Base-by-base conservation (phyloP, 1,140 invertebrate species). In the Formica exsecta region DNA sequence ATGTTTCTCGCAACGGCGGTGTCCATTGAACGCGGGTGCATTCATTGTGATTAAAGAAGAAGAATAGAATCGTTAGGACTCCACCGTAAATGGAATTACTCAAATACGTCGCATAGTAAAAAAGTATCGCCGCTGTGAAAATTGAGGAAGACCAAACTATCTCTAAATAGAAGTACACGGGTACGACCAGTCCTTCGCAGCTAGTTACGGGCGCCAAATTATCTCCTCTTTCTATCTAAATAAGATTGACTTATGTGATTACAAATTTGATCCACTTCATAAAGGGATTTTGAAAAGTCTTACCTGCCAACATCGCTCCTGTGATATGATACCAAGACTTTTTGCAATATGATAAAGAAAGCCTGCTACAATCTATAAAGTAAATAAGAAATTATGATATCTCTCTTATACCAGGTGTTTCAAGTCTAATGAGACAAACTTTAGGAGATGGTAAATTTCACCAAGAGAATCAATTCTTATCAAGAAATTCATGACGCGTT, bases 11-110 rank as follows among this genome's bases (percentile, higher is more conserved):
- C 73, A 98, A 94, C 9, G 98, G 98, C 1, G 98, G 97, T 0
- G 98, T 97, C 98, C 98, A 98, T 92, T 98, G 97, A 1, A 98
- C 97, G 54, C 98, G 93, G 0, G 98, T 98, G 65, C 96, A 96
- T 91, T 98, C 98, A 4, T 95, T 96, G 93, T 98, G 98, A 92
- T 98, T 98, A 84, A 96, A 97, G 87, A 98, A 97, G 93, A 97
- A 98, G 22, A 96, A 96, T 0, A 96, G 70, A 11, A 97, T 96
- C 0, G 97, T 95, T 29, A 98, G 87, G 2, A 97, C 38, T 2
- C 97, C 98, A 51, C 98, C 97, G 74, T 96, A 93, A 7, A 97
- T 91, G 75, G 96, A 97, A 16, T 96, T 96, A 91, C 97, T 97
- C 22, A 97, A 90, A 71, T 96, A 95, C 9, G 95, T 93, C 3